These are phyloP conservation scores for Bradypodion ventrale DNA, from an alignment of 2,797 vertebrate species.

Conservation along the genomic window DNA sequence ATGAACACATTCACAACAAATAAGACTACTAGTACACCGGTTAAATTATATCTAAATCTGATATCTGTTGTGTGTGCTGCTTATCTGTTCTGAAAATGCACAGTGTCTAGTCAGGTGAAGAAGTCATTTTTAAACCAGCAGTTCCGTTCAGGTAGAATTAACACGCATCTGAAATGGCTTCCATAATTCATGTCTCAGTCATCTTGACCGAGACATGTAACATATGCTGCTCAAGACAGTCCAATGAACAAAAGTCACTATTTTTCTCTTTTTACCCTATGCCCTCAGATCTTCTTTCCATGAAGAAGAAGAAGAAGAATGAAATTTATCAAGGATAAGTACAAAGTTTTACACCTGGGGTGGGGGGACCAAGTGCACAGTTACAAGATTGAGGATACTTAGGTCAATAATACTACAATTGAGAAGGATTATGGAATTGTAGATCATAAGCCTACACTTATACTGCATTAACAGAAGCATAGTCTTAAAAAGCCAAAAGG, in stretches of 20 bases:
- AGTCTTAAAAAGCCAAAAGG: too few relatives aligned
- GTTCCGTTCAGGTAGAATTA: slow-evolving; percentile 39
- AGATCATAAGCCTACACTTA: too few relatives aligned
- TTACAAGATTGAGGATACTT: too few relatives aligned
- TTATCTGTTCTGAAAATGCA: neutral
- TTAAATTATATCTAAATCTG: slow-evolving; percentile 6
- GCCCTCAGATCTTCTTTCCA: slow-evolving; percentile 1
- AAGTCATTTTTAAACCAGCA: slow-evolving; percentile 39
- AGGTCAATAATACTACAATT: too few relatives aligned
- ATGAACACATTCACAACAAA: neutral
- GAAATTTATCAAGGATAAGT: too few relatives aligned
- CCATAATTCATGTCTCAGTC: slow-evolving; percentile 27
- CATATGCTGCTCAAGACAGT: slow-evolving; percentile 19
- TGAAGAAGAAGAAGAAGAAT: too few relatives aligned
- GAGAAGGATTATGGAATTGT: too few relatives aligned
- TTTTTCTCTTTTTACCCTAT: slow-evolving; percentile 6
- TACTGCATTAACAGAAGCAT: too few relatives aligned
- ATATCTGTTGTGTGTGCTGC: slow-evolving; percentile 7
- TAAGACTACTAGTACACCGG: neutral
- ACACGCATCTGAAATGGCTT: slow-evolving; percentile 24
- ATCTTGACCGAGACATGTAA: slow-evolving; percentile 27
- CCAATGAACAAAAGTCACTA: neutral
- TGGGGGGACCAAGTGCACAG: too few relatives aligned
- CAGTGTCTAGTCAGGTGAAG: neutral
- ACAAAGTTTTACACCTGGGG: too few relatives aligned